A percentile compares a stretch with the other conserved stretches of the same genome.
These are phyloP conservation scores for Chromobotia macracanthus DNA, from an alignment of 2,797 vertebrate genomes.

Conservation along the genomic window DNA sequence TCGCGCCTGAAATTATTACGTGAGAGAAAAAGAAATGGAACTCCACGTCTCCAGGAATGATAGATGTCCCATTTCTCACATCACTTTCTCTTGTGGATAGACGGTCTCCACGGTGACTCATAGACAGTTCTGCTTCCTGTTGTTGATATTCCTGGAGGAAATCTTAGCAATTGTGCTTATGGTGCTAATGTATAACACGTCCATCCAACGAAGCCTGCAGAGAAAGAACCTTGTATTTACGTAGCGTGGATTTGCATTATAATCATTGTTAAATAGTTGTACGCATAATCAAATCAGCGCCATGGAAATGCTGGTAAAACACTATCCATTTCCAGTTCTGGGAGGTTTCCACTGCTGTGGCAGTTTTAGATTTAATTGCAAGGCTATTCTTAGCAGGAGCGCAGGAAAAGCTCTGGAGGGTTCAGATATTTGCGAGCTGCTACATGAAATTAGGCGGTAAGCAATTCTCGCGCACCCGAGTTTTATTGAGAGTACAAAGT, in stretches of 20 bases:
- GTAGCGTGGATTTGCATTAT: constrained; percentile 38
- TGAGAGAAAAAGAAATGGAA: constrained; percentile 43
- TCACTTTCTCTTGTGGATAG: constrained; percentile 25
- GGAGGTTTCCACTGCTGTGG: constrained; percentile 57
- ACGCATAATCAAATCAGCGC: constrained; percentile 43
- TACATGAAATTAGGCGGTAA: constrained; percentile 69
- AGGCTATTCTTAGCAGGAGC: constrained; percentile 65
- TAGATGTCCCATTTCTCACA: constrained; percentile 34
- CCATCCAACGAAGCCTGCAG: constrained; percentile 35
- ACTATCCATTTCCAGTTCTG: constrained; percentile 61
- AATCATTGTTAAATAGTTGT: constrained; percentile 44
- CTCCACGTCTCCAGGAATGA: constrained; percentile 38
- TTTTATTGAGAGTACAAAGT: constrained; percentile 76
- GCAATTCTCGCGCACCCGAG: constrained; percentile 70
- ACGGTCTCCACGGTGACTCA: constrained; percentile 11
- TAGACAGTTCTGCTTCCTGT: constrained; percentile 3
- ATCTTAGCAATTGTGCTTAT: constrained; percentile 26
- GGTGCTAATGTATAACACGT: constrained; percentile 32
- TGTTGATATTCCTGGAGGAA: constrained; percentile 30
- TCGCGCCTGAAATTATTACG: constrained; percentile 37
- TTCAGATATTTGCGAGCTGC: constrained; percentile 63
- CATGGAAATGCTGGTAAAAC: constrained; percentile 63
- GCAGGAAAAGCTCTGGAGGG: constrained; percentile 66
- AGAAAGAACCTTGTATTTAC: constrained; percentile 25
- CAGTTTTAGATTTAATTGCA: constrained; percentile 72